Conservation (phyloP, 1,140 invertebrate species). For the Asobara japonica region DNA sequence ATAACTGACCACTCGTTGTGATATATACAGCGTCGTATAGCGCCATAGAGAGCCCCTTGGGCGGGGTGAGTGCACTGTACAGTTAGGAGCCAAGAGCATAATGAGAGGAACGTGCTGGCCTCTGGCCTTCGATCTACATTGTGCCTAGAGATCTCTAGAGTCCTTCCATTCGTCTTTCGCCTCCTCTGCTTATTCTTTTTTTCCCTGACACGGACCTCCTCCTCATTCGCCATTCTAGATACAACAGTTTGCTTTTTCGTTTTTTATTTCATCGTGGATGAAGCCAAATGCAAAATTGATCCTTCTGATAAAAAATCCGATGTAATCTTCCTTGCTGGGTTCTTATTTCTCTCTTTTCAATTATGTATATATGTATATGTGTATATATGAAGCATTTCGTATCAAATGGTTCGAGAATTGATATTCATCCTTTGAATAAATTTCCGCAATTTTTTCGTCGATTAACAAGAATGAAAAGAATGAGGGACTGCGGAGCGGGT, state of each 20-base stretch:
- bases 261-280: not conserved
- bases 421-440: too few relatives aligned
- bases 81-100: slow-evolving; percentile 54
- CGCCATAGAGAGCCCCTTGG: slow-evolving; percentile 38
- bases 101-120: slow-evolving; percentile 58
- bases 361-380: too few relatives aligned
- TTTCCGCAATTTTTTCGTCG: too few relatives aligned
- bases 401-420: too few relatives aligned
- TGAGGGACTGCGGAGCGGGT: too few relatives aligned
- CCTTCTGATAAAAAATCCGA: too few relatives aligned
- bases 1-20: not conserved
- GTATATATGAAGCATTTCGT: too few relatives aligned
- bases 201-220: not conserved
- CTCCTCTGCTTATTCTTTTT: slow-evolving; percentile 12
- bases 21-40: slow-evolving; percentile 2
- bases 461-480: too few relatives aligned
- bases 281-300: too few relatives aligned
- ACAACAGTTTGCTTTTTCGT: not conserved
- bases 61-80: slow-evolving; percentile 53
- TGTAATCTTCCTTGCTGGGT: too few relatives aligned
- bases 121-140: slow-evolving; percentile 47
- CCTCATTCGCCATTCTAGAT: not conserved
- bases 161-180: slow-evolving; percentile 21
- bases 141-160: slow-evolving; percentile 21
- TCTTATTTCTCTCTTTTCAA: too few relatives aligned